These are phyloP conservation scores for Philonicus albiceps DNA, from an alignment of 2,888 invertebrate genomes.

Conservation along the genomic window DNA sequence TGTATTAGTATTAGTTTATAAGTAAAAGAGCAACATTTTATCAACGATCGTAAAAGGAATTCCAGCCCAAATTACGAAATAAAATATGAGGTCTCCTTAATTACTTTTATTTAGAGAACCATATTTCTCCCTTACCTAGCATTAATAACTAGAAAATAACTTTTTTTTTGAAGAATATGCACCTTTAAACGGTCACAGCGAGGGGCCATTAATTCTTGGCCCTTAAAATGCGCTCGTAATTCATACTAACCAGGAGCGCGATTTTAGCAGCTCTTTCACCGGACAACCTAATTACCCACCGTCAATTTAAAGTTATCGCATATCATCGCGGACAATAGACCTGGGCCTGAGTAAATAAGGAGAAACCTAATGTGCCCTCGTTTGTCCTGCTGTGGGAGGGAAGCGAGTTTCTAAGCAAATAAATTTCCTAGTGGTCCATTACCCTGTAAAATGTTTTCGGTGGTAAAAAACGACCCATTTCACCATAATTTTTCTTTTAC, in stretches of 20 bases:
- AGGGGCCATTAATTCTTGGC: neutral
- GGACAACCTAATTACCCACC: constrained; percentile 21
- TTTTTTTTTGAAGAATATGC: neutral
- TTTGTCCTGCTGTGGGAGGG: neutral
- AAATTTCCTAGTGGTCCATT: constrained; percentile 22
- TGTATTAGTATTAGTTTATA: too few species aligned
- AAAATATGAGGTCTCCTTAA: neutral
- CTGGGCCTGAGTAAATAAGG: constrained; percentile 12
- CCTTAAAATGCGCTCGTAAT: neutral
- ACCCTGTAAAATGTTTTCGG: constrained; percentile 4
- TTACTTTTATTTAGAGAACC: neutral
- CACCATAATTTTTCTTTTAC: constrained; percentile 30
- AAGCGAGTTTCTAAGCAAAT: constrained; percentile 11
- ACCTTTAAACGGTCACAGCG: neutral
- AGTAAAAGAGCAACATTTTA: neutral
- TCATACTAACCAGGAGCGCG: neutral
- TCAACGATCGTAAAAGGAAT: neutral
- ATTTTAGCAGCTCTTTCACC: neutral
- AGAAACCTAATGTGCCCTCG: constrained; percentile 10
- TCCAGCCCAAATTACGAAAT: neutral
- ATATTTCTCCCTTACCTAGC: neutral
- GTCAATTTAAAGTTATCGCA: constrained; percentile 31
- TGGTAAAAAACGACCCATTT: constrained; percentile 10
- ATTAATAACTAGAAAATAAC: neutral
- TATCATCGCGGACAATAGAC: constrained; percentile 25